Evolutionary conservation across 2,113 vertebrate species (phyloP).

Genomic region (Ibidorhyncha struthersii): DNA sequence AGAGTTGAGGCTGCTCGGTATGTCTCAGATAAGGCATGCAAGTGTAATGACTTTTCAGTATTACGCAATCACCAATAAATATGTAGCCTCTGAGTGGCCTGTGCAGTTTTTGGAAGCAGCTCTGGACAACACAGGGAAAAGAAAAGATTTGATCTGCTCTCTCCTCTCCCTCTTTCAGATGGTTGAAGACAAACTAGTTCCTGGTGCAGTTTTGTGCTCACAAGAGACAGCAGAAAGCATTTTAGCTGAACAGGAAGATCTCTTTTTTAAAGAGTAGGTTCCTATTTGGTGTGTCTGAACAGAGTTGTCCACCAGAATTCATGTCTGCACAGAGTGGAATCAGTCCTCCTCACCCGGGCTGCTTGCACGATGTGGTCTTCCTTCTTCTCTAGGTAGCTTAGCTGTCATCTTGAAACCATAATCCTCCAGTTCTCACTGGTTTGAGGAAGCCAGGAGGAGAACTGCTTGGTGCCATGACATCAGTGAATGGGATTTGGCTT

Average conservation of each 20-base stretch:
- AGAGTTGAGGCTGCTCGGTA: not conserved
- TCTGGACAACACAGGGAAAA: not conserved
- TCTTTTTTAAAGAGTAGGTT: not conserved
- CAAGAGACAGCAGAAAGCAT: not conserved
- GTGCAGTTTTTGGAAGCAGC: not conserved
- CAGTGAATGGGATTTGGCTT: not conserved
- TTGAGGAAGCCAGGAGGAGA: not conserved
- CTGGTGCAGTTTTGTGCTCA: not conserved
- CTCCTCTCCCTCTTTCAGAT: not conserved
- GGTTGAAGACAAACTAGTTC: not conserved
- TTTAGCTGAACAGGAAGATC: not conserved
- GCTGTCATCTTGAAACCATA: not conserved
- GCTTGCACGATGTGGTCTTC: not conserved
- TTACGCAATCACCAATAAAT: not conserved
- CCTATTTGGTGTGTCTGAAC: not conserved
- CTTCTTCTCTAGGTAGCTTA: not conserved
- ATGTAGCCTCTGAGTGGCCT: not conserved
- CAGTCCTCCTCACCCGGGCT: not conserved
- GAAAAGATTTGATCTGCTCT: not conserved
- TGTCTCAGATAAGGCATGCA: not conserved
- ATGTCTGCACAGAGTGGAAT: not conserved
- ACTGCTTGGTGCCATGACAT: accelerated
- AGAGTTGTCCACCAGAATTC: not conserved
- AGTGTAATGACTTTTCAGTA: not conserved
- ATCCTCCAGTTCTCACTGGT: not conserved